phyloP scores from a whole-genome alignment of 2,797 vertebrate genomes.

The Pseudocheirus occidentalis region DNA sequence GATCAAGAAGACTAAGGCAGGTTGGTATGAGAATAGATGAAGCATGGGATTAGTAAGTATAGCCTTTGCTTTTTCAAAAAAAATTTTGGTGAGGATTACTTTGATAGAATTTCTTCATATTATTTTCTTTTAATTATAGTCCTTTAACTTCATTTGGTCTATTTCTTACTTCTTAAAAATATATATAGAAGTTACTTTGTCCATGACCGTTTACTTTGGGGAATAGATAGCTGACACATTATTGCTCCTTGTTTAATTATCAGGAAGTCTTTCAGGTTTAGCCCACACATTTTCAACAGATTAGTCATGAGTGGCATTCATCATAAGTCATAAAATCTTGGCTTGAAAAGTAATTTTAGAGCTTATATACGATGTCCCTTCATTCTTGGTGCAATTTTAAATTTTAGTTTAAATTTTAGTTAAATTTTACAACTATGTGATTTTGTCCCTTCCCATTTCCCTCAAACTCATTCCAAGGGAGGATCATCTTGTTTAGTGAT shows the following conservation, averaged over 20 bases:
- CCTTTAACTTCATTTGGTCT: neutral
- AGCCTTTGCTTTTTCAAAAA: neutral
- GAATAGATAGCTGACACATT: neutral
- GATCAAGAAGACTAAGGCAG: neutral
- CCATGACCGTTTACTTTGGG: neutral
- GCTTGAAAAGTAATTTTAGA: neutral
- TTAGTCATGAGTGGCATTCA: neutral
- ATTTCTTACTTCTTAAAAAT: neutral
- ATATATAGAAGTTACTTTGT: neutral
- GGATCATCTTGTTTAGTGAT: neutral
- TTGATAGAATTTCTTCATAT: neutral
- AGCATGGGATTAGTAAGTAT: neutral
- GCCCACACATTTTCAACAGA: neutral
- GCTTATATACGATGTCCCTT: neutral
- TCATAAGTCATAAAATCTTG: neutral
- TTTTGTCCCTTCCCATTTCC: neutral
- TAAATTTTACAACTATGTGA: too few relatives aligned
- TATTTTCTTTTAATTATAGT: neutral
- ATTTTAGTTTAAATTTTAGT: too few relatives aligned
- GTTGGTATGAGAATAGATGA: neutral
- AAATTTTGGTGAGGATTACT: neutral
- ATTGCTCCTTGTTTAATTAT: neutral
- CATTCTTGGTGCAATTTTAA: neutral
- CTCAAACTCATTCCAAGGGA: neutral
- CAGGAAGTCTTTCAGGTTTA: neutral